A percentile compares a stretch with the other conserved stretches of the same genome.
Conservation (phyloP, 2,113 vertebrate species). For the Phasianus colchicus region DNA sequence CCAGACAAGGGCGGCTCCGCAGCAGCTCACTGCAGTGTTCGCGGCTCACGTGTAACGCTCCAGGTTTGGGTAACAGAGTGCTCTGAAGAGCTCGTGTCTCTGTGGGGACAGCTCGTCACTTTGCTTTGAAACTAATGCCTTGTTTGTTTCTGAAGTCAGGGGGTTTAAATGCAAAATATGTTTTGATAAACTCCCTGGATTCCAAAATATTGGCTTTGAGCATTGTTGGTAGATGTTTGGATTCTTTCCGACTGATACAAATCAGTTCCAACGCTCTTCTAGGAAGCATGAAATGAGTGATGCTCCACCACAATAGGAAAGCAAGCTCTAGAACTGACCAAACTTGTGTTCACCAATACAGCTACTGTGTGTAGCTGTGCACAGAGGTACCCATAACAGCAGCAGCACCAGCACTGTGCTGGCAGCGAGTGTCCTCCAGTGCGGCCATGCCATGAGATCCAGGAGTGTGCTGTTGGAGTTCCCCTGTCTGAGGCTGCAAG, state of each 20-base stretch:
- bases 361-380: not conserved
- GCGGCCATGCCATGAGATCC: not conserved
- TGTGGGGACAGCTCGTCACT: not conserved
- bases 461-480: slow-evolving; percentile 3
- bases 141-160: slow-evolving; percentile 9
- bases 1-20: too few relatives aligned
- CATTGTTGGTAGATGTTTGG: not conserved
- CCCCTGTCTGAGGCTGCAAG: not conserved
- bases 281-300: not conserved
- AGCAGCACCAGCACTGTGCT: rapidly evolving
- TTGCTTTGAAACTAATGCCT: not conserved
- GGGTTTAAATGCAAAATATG: slow-evolving; percentile 10
- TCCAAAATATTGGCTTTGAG: slow-evolving; percentile 9
- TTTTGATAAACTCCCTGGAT: slow-evolving; percentile 26
- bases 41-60: not conserved
- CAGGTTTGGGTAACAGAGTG: not conserved
- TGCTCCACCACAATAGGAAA: not conserved
- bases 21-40: too few relatives aligned
- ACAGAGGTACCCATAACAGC: rapidly evolving
- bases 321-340: not conserved
- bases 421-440: too few relatives aligned
- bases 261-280: not conserved
- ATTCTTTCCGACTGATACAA: not conserved
- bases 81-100: not conserved
- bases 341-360: not conserved